Percentiles rank a stretch among this genome's conserved stretches.
phyloP scores from a whole-genome alignment of 2,888 invertebrate species.

The Belgica antarctica region DNA sequence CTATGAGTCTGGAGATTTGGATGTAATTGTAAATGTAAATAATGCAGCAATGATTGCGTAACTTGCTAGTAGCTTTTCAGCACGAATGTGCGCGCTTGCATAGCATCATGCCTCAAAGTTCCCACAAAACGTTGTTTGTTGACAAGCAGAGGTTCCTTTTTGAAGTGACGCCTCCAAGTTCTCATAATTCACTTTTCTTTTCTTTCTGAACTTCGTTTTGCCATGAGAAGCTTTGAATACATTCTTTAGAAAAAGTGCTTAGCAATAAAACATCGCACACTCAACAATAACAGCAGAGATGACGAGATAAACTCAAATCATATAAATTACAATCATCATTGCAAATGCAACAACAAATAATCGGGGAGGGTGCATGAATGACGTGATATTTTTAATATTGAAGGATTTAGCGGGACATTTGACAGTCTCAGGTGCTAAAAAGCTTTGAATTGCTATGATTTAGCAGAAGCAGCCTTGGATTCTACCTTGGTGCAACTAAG shows the following conservation, averaged over 20 bases:
- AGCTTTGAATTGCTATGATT: too few species aligned
- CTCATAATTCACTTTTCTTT: constrained; percentile 20
- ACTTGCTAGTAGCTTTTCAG: neutral
- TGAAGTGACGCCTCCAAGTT: constrained; percentile 1
- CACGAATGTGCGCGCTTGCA: neutral
- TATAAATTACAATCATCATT: constrained; percentile 12
- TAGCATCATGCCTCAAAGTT: neutral
- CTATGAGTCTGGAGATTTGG: neutral
- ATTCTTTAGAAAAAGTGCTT: neutral
- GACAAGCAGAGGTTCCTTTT: neutral
- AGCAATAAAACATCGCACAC: neutral
- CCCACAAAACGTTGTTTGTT: neutral
- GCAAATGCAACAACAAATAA: neutral
- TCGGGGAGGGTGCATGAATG: too few species aligned
- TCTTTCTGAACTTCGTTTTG: constrained; percentile 7
- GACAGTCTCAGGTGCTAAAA: too few species aligned
- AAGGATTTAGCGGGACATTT: too few species aligned
- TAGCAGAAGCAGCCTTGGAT: too few species aligned
- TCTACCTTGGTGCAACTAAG: too few species aligned
- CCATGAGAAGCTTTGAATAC: neutral
- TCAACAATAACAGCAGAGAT: neutral
- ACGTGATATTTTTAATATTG: too few species aligned
- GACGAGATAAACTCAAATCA: neutral
- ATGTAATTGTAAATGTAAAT: neutral
- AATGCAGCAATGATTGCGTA: neutral